phyloP scores from a whole-genome alignment of 2,888 invertebrate species.

The Thalpophila matura region DNA sequence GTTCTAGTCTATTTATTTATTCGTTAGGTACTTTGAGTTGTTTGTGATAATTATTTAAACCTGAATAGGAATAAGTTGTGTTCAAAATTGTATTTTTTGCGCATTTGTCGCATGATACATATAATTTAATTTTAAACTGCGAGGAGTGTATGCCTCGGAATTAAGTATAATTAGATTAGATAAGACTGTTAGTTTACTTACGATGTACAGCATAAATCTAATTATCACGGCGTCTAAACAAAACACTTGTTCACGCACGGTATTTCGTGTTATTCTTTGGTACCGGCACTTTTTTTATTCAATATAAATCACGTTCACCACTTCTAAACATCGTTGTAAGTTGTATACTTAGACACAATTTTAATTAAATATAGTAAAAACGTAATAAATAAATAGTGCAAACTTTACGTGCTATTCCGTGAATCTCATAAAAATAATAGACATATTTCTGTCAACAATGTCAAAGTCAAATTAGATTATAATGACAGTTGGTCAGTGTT shows the following conservation, averaged over 20 bases:
- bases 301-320: slow-evolving; percentile 24
- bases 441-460: slow-evolving; percentile 16
- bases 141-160: not conserved
- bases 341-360: slow-evolving; percentile 21
- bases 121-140: slow-evolving; percentile 2
- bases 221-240: slow-evolving; percentile 22
- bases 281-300: slow-evolving; percentile 33
- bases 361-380: slow-evolving; percentile 28
- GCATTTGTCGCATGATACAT: accelerated
- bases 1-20: too few species aligned
- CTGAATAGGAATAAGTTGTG: not conserved
- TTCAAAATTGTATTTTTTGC: not conserved
- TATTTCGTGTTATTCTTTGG: slow-evolving; percentile 15
- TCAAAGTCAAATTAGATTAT: slow-evolving; percentile 43
- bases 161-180: slow-evolving; percentile 24
- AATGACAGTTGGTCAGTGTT: slow-evolving; percentile 32
- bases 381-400: slow-evolving; percentile 37
- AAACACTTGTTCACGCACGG: slow-evolving; percentile 50
- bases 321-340: slow-evolving; percentile 29
- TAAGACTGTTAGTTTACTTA: slow-evolving; percentile 42
- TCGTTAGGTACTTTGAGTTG: too few species aligned
- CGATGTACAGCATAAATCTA: slow-evolving; percentile 30
- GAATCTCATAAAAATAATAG: slow-evolving; percentile 23
- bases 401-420: slow-evolving; percentile 26
- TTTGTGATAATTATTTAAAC: too few species aligned